Percentiles rank a stretch among this genome's conserved stretches.
phyloP scores from a whole-genome alignment of 1,140 invertebrate genomes.

The Bactericera cockerelli region DNA sequence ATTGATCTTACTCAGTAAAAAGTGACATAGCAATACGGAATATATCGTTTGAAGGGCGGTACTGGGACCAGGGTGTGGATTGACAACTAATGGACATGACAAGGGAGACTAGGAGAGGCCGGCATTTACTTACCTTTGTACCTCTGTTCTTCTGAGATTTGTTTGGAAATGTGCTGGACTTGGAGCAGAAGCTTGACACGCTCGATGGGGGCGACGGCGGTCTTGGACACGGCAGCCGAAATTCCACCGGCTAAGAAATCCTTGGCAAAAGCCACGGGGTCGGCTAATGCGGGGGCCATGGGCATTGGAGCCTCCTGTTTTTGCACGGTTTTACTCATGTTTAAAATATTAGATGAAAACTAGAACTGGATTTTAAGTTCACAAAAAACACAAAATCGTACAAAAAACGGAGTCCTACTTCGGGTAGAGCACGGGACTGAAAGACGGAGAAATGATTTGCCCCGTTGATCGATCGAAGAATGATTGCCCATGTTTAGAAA shows the following conservation, averaged over 20 bases:
- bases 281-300: slow-evolving; percentile 29
- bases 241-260: slow-evolving; percentile 75
- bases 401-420: neutral
- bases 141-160: slow-evolving; percentile 57
- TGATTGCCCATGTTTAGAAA: too few species aligned
- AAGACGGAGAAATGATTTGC: slow-evolving; percentile 1
- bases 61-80: too few species aligned
- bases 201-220: slow-evolving; percentile 74
- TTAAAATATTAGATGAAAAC: neutral
- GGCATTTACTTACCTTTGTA: slow-evolving; percentile 54
- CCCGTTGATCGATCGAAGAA: neutral
- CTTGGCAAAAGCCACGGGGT: slow-evolving; percentile 54
- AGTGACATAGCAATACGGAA: too few species aligned
- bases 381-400: neutral
- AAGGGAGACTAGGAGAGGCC: too few species aligned
- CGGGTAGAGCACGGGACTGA: neutral
- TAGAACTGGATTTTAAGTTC: neutral
- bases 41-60: too few species aligned
- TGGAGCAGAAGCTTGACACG: slow-evolving; percentile 80
- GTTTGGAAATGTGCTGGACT: slow-evolving; percentile 71
- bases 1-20: too few species aligned
- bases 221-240: slow-evolving; percentile 75
- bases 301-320: neutral
- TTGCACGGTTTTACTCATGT: slow-evolving; percentile 2
- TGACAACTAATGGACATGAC: too few species aligned